Percentiles rank a stretch among this genome's conserved stretches.
phyloP scores from a whole-genome alignment of 1,140 invertebrate species.

The Meloidogyne hapla region DNA sequence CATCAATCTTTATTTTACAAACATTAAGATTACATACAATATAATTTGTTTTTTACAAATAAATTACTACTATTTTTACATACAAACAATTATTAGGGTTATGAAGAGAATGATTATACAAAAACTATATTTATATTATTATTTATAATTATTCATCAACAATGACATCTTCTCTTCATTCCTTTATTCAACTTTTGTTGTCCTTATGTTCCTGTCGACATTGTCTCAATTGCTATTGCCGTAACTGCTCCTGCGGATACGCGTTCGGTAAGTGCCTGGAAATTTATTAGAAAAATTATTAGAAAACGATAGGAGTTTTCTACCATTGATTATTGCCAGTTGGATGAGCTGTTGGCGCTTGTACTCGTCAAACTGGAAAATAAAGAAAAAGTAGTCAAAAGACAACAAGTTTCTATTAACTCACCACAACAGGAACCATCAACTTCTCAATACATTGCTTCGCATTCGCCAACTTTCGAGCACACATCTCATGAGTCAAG shows the following conservation, averaged over 20 bases:
- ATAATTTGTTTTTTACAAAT: neutral
- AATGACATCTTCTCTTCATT: neutral
- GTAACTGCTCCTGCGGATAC: constrained; percentile 4
- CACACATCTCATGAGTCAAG: constrained; percentile 28
- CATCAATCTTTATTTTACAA: no score
- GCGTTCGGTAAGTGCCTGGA: neutral
- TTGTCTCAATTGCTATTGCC: neutral
- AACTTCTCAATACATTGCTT: constrained; percentile 15
- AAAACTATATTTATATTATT: neutral
- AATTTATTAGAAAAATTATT: neutral
- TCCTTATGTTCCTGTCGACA: neutral
- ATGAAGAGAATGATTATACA: neutral
- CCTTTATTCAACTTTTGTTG: neutral
- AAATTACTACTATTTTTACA: neutral
- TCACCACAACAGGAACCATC: neutral
- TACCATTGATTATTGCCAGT: constrained; percentile 51
- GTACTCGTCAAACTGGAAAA: constrained; percentile 48
- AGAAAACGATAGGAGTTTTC: neutral
- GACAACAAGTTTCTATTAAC: no score
- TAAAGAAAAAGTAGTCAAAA: constrained; percentile 40
- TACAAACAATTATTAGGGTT: no score
- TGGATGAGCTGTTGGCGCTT: constrained; percentile 52
- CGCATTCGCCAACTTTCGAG: constrained; percentile 38
- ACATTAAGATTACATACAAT: no score
- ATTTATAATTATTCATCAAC: neutral